Conservation (phyloP, 2,113 vertebrate species). For the Mustelus asterias region DNA sequence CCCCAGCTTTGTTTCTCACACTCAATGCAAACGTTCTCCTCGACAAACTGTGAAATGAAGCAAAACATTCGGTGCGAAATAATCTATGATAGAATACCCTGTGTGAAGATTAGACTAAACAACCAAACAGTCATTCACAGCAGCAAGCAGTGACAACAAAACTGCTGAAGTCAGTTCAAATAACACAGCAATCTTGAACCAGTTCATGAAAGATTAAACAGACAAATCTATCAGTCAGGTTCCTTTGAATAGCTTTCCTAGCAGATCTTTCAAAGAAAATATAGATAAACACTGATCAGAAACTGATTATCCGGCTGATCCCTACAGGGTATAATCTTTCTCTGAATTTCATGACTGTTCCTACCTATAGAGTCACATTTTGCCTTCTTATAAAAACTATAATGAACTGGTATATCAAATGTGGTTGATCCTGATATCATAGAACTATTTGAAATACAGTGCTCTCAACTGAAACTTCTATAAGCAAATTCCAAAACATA, state of each 20-base stretch:
- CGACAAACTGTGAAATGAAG: not conserved
- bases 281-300: not conserved
- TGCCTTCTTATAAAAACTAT: not conserved
- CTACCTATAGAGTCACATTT: not conserved
- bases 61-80: not conserved
- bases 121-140: not conserved
- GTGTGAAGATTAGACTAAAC: conserved; percentile 11
- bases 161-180: conserved; percentile 14
- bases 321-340: conserved; percentile 21
- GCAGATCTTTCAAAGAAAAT: conserved; percentile 8
- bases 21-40: not conserved
- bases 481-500: not conserved
- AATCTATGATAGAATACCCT: not conserved
- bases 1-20: not conserved
- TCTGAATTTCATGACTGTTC: not conserved
- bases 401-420: not conserved
- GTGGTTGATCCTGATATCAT: not conserved
- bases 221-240: not conserved
- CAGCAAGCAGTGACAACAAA: not conserved
- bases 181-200: not conserved
- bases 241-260: conserved; percentile 1
- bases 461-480: not conserved
- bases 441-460: not conserved
- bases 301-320: not conserved
- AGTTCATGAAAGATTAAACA: conserved; percentile 29